Base-by-base conservation (phyloP, 2,113 vertebrate species). In the Notarius quadriscutis region DNA sequence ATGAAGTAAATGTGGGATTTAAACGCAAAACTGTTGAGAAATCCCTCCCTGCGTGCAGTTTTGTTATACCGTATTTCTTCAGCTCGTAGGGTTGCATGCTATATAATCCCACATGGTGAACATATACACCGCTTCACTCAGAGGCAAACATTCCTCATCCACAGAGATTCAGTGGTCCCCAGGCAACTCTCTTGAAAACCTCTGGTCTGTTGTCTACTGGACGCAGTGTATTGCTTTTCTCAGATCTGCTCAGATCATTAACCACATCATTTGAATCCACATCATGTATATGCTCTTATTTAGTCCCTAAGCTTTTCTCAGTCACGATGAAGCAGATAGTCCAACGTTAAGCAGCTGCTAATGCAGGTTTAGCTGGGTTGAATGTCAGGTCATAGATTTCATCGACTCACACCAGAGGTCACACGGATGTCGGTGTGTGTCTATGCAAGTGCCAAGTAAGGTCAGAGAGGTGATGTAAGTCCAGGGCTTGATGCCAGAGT, bases 381-480 rank as follows among this genome's bases (percentile, higher is more conserved):
- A 84, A 86, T 87, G 89, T 88, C 78, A 84, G 83, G 89, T 90
- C 87, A 88, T 86, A 90, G 81, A 87, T 82, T 78, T 53, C 75
- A 84, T 87, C 69, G 85, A 88, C 85, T 83, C 87, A 80, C 78
- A 88, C 69, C 58, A 78, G 78, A 88, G 85, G 69, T 84, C 85
- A 83, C 67, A 4, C 51, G 63, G 82, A 86, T 87, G 89, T 88
- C 51, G 58, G 78, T 67, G 69, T 75, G 63, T 74, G 63, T 84
- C 84, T 87, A 77, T 75, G 81, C 18, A 58, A 57, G 84, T 85
- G 85, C 86, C 86, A 91, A 80, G 86, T 89, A 79, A 87, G 88
- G 90, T 90, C 90, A 90, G 51, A 86, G 75, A 86, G 88, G 81
- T 74, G 83, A 80, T 89, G 88, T 88, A 88, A 85, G 84, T 81